These are phyloP conservation scores for Urocitellus parryii DNA, from an alignment of 2,113 vertebrate species.

Conservation along the genomic window DNA sequence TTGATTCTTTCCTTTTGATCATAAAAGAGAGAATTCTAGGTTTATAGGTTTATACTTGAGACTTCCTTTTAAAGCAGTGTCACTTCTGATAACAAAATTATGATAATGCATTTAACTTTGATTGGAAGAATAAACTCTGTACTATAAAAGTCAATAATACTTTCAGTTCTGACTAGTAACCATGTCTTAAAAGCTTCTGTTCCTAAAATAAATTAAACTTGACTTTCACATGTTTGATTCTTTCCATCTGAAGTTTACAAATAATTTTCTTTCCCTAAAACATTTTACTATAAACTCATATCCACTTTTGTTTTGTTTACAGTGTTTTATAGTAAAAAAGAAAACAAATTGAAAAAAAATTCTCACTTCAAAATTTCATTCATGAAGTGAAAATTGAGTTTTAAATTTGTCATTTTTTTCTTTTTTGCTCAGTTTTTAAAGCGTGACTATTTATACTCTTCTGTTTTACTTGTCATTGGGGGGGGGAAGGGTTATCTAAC, in stretches of 20 bases:
- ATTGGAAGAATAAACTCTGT: conserved; percentile 83
- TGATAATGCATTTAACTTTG: conserved; percentile 91
- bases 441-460: background rate
- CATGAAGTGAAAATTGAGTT: conserved; percentile 53
- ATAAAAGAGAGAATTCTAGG: background rate
- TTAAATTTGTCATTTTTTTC: conserved; percentile 46
- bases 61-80: conserved; percentile 77
- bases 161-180: conserved; percentile 79
- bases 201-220: conserved; percentile 84
- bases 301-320: conserved; percentile 2
- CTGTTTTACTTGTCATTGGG: background rate
- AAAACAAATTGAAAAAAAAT: background rate
- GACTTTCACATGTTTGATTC: conserved; percentile 74
- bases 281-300: conserved; percentile 32
- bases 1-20: background rate
- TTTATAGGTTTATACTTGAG: background rate
- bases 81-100: conserved; percentile 90
- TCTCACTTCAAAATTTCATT: conserved; percentile 59
- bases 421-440: background rate
- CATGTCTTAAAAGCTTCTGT: conserved; percentile 71
- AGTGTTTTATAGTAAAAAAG: conserved; percentile 43
- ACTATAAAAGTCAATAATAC: conserved; percentile 84
- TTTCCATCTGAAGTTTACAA: conserved; percentile 57
- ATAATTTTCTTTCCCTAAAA: conserved; percentile 63
- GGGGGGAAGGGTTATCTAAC: background rate